phyloP scores from a whole-genome alignment of 2,888 invertebrate species.

The Vesta saturnalis region DNA sequence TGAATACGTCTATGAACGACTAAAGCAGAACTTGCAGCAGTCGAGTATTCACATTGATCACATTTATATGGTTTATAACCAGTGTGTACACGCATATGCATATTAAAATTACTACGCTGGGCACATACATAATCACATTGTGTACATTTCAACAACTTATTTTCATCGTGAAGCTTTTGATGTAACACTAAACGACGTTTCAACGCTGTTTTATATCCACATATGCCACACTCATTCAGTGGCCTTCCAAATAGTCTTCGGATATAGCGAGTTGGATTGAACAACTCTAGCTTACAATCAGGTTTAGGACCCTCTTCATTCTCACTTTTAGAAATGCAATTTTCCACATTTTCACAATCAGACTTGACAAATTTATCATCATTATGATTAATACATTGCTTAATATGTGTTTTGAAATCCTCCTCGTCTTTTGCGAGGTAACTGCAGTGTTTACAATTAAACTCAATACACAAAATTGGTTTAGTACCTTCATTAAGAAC shows the following conservation, averaged over 20 bases:
- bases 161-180: slow-evolving; percentile 27
- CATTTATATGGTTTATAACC: slow-evolving; percentile 31
- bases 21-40: slow-evolving; percentile 25
- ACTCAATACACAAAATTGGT: background rate
- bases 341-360: too few species aligned
- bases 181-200: slow-evolving; percentile 26
- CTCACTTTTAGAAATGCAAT: too few species aligned
- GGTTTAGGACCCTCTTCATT: background rate
- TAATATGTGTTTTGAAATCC: too few species aligned
- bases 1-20: slow-evolving; percentile 27
- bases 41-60: slow-evolving; percentile 24
- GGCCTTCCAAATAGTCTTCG: slow-evolving; percentile 21
- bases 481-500: background rate
- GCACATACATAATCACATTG: slow-evolving; percentile 31
- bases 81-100: slow-evolving; percentile 28
- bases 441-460: too few species aligned
- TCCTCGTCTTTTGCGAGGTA: too few species aligned
- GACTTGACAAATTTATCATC: too few species aligned
- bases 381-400: too few species aligned
- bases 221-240: slow-evolving; percentile 20
- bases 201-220: slow-evolving; percentile 25
- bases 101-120: slow-evolving; percentile 26
- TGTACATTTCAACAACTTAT: slow-evolving; percentile 24
- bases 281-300: background rate
- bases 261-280: slow-evolving; percentile 8